Evolutionary conservation across 2,888 invertebrate genomes (phyloP).

Genomic region (Mechanitis messenoides): DNA sequence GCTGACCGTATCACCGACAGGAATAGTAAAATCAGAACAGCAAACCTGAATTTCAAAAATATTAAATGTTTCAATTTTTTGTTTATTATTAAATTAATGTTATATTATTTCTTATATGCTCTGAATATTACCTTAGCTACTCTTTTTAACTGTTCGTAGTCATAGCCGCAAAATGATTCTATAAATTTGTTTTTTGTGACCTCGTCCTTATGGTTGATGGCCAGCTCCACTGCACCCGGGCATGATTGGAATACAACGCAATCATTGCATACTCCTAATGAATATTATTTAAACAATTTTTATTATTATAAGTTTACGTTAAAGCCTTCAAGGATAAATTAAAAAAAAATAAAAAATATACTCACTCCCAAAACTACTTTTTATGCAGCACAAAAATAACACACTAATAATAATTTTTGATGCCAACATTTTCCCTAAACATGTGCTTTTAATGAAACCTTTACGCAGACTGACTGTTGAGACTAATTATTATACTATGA

Average conservation of each 20-base stretch:
- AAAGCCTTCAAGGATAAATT: no score
- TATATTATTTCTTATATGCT: no score
- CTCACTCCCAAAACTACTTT: background rate
- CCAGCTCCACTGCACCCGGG: background rate
- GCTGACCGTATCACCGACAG: no score
- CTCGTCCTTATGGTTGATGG: background rate
- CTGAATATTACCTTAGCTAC: background rate
- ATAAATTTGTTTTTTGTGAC: background rate
- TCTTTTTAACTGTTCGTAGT: constrained; percentile 1
- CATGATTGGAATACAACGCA: constrained; percentile 9
- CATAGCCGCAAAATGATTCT: constrained; percentile 9
- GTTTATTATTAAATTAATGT: no score
- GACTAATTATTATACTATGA: background rate
- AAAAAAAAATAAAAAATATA: no score
- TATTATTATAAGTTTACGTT: no score
- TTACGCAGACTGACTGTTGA: background rate
- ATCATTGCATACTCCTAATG: constrained; percentile 11
- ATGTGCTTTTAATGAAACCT: background rate
- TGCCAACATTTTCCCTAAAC: background rate
- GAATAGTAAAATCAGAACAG: constrained; percentile 1
- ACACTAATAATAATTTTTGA: background rate
- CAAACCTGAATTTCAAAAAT: background rate
- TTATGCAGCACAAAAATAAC: background rate
- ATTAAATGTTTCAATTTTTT: no score
- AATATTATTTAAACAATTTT: background rate